phyloP scores from a whole-genome alignment of 1,140 invertebrate species.

The Plectus sambesii region DNA sequence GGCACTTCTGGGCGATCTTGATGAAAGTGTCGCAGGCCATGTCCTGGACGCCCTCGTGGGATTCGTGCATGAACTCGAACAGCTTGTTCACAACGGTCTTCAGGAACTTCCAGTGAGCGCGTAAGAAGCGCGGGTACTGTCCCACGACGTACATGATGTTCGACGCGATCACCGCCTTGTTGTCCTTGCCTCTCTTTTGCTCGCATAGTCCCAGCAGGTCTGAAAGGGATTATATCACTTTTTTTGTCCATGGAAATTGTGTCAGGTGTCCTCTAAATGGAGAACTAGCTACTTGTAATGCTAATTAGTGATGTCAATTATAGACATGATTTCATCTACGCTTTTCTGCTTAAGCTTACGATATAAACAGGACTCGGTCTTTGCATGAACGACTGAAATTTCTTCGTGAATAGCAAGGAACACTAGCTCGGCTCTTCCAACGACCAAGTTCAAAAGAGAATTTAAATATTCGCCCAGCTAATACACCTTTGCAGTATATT shows the following conservation, averaged over 20 bases:
- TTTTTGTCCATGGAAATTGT: background rate
- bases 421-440: no score
- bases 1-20: constrained; percentile 98
- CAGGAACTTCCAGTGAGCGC: constrained; percentile 99
- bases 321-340: no score
- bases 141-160: constrained; percentile 99
- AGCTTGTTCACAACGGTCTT: constrained; percentile 99
- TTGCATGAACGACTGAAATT: no score
- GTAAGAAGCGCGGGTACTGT: constrained; percentile 93
- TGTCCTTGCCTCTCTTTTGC: constrained; percentile 98
- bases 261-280: background rate
- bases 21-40: constrained; percentile 99
- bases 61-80: constrained; percentile 99
- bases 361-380: no score
- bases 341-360: no score
- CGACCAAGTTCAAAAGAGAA: no score
- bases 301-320: no score
- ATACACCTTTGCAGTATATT: no score
- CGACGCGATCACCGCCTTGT: constrained; percentile 98
- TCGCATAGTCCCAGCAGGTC: constrained; percentile 95
- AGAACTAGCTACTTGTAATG: no score
- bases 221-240: constrained; percentile 30
- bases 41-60: constrained; percentile 82
- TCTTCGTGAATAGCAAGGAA: no score
- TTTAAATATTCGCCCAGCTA: no score